A percentile compares a stretch with the other conserved stretches of the same genome.
Evolutionary conservation across 2,113 vertebrate genomes (phyloP).

Genomic region (Alces alces): DNA sequence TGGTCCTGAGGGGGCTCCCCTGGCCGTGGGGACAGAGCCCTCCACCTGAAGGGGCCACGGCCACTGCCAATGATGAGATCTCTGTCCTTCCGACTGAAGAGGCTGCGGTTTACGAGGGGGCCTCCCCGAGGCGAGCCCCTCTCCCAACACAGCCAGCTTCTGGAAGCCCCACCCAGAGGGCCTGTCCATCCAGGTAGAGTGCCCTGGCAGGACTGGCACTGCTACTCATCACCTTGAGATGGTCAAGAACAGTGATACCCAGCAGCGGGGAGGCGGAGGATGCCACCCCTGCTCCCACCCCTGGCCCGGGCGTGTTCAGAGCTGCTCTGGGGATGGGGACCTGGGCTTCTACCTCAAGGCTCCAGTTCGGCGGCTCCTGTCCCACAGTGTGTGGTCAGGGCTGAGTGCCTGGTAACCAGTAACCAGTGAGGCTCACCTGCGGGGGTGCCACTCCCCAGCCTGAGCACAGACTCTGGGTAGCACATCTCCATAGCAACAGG

Average conservation of each 20-base stretch:
- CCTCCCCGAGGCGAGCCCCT: not conserved
- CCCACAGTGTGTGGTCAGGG: not conserved
- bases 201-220: not conserved
- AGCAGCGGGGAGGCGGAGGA: not conserved
- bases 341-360: not conserved
- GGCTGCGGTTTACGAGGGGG: not conserved
- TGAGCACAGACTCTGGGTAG: not conserved
- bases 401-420: not conserved
- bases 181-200: not conserved
- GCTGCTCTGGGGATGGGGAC: not conserved
- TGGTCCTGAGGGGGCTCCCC: not conserved
- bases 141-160: not conserved
- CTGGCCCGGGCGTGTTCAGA: not conserved
- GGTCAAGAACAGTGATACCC: not conserved
- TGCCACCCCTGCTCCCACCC: not conserved
- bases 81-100: not conserved
- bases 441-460: not conserved
- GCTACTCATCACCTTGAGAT: not conserved
- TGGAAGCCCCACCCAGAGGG: not conserved
- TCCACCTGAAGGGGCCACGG: not conserved
- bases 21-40: not conserved
- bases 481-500: not conserved
- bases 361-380: not conserved
- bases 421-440: not conserved
- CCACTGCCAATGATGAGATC: not conserved